Conservation (phyloP, 2,888 invertebrate genomes). For the Osmoderma eremita region DNA sequence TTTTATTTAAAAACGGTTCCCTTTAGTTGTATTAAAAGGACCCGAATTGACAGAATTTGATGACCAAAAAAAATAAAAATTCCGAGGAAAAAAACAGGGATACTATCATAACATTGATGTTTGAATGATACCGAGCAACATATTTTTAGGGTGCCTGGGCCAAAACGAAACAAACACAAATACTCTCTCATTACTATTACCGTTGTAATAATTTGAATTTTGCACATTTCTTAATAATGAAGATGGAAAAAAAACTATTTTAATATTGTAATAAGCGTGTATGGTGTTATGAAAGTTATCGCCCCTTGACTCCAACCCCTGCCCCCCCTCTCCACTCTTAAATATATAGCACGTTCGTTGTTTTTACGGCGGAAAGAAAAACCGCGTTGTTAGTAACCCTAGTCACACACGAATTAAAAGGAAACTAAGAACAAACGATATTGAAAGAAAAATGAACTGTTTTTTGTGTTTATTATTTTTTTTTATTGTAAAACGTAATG, state of each 20-base stretch:
- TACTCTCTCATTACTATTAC: no score
- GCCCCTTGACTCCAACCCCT: no score
- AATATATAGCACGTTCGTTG: constrained; percentile 63
- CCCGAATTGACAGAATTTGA: constrained; percentile 39
- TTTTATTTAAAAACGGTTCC: no score
- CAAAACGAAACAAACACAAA: constrained; percentile 44
- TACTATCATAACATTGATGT: constrained; percentile 56
- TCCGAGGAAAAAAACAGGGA: constrained; percentile 46
- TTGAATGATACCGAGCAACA: constrained; percentile 53
- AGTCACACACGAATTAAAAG: constrained; percentile 58
- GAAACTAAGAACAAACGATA: constrained; percentile 13
- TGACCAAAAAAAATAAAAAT: constrained; percentile 56
- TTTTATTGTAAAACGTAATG: constrained; percentile 50
- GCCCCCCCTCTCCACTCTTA: constrained; percentile 48
- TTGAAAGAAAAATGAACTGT: constrained; percentile 48
- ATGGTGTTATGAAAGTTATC: constrained; percentile 63
- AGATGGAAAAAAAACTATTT: constrained; percentile 57
- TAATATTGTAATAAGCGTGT: constrained; percentile 60
- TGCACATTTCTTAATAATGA: constrained; percentile 56
- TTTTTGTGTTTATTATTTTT: no score
- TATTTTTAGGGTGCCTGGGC: constrained; percentile 58
- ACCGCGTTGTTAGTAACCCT: constrained; percentile 65
- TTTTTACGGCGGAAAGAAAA: constrained; percentile 56
- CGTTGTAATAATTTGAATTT: constrained; percentile 61
- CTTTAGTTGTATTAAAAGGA: no score